Evolutionary conservation across 2,113 vertebrate genomes (phyloP).

Genomic region (Meleagris gallopavo): DNA sequence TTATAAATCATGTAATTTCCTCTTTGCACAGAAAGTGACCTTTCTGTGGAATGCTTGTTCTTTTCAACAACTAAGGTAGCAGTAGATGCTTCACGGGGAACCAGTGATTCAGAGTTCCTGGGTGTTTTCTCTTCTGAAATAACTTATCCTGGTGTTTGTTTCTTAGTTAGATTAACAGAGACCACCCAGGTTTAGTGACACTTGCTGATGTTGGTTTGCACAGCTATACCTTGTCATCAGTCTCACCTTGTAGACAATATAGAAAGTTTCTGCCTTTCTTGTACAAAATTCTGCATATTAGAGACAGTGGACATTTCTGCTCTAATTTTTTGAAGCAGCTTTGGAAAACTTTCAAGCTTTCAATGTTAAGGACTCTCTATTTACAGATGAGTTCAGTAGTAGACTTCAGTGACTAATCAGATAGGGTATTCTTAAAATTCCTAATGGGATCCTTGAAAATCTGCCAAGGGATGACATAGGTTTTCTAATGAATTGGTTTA

Average conservation of each 20-base stretch:
- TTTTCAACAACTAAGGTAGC: not conserved
- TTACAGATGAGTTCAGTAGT: slow-evolving; percentile 24
- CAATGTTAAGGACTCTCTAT: not conserved
- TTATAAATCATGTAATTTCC: not conserved
- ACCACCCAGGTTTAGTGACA: not conserved
- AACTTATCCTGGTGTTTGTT: not conserved
- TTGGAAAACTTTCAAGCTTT: not conserved
- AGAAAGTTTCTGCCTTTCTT: not conserved
- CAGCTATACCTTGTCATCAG: not conserved
- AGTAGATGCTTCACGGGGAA: not conserved
- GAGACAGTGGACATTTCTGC: not conserved
- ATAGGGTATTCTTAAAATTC: slow-evolving; percentile 47
- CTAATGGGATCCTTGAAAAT: slow-evolving; percentile 62
- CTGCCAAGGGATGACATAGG: slow-evolving; percentile 18
- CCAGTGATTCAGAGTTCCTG: not conserved
- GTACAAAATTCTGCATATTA: not conserved
- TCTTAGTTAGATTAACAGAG: not conserved
- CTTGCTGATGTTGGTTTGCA: not conserved
- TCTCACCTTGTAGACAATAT: not conserved
- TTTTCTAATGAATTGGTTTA: slow-evolving; percentile 65
- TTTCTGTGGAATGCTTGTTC: not conserved
- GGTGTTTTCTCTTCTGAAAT: not conserved
- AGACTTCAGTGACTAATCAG: slow-evolving; percentile 5
- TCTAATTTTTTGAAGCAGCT: not conserved
- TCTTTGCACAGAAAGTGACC: not conserved